Evolutionary conservation across 2,888 invertebrate species (phyloP), one percentile per base, ranked within the genome.

Genomic region (Tholera decimalis): DNA sequence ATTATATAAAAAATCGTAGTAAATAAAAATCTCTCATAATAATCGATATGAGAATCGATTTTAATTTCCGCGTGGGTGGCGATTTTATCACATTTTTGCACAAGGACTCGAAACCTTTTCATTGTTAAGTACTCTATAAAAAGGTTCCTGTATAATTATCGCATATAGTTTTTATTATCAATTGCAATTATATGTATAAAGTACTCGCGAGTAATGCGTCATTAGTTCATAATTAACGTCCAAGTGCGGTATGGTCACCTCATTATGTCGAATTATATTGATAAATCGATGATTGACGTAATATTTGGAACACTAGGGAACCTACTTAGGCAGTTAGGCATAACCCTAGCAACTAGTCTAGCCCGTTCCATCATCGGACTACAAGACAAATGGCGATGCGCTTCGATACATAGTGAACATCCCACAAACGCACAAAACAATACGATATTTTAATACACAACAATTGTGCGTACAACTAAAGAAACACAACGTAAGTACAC

Each of bases 71-170:
- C 46, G 26, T 75, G 39, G 44, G 33, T 53, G 20, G 51, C 35
- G 28, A 66, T 56, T 58, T 71, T 66, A 64, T 56, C 39, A 47
- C 26, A 69, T 64, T 77, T 73, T 60, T 65, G 54, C 63, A 63
- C 20, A 37, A 82, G 75, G 82, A 70, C 80, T 76, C 8, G 13
- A 56, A 54, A 77, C 77, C 77, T 69, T 82, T 76, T 79, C 71
- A 83, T 75, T 74, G 67, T 46, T 71, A 74, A 74, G 55, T 57
- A 58, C 51, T 72, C 54, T 56, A 73, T 75, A 78, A 77, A 73
- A 54, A 47, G 6, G 1, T 84, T 83, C 85, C 85, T 77, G 72
- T 74, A 47, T 71, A 50, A 69, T 70, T 69, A 76, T 59, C 8
- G 18, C 15, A 35, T 50, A 35, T 28, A 24, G 8, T 56, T 65